Conservation (phyloP, 2,113 vertebrate species). For the Lepisosteus osseus region DNA sequence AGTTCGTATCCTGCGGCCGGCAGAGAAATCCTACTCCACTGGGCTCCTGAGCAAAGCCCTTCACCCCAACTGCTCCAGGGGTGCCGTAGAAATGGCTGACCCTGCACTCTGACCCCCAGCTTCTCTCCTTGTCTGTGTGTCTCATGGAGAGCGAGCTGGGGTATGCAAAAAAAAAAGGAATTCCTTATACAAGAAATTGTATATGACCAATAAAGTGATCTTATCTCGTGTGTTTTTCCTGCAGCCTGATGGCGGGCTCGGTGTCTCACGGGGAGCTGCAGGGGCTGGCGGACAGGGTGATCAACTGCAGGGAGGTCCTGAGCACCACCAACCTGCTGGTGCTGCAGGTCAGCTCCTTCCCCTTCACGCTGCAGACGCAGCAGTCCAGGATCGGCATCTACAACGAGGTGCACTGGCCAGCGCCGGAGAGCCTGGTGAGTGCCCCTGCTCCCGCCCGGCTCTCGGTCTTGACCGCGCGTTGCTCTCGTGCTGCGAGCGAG, state of each 20-base stretch:
- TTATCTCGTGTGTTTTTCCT: slow-evolving; percentile 31
- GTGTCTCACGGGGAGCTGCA: slow-evolving; percentile 89
- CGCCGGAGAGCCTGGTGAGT: slow-evolving; percentile 74
- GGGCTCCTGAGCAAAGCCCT: too few species aligned
- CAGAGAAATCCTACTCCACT: too few species aligned
- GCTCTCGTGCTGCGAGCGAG: too few species aligned
- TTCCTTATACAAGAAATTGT: too few species aligned
- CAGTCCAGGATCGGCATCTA: slow-evolving; percentile 87
- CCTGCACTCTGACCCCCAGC: too few species aligned
- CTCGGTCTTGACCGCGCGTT: not conserved
- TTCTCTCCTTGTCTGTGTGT: too few species aligned
- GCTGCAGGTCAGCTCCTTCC: slow-evolving; percentile 96
- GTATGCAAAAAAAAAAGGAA: too few species aligned
- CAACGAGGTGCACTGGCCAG: slow-evolving; percentile 94
- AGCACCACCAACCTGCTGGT: slow-evolving; percentile 93
- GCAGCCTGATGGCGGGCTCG: slow-evolving; percentile 81
- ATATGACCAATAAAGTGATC: too few species aligned
- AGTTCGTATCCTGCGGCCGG: too few species aligned
- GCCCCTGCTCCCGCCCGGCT: slow-evolving; percentile 8
- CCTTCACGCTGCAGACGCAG: slow-evolving; percentile 87
- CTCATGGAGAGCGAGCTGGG: too few species aligned
- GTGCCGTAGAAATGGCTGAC: too few species aligned
- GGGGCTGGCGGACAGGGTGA: slow-evolving; percentile 90
- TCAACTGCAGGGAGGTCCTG: slow-evolving; percentile 93
- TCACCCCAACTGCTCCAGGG: too few species aligned